phyloP scores from a whole-genome alignment of 1,140 invertebrate species.

The Lasioglossum baleicum region DNA sequence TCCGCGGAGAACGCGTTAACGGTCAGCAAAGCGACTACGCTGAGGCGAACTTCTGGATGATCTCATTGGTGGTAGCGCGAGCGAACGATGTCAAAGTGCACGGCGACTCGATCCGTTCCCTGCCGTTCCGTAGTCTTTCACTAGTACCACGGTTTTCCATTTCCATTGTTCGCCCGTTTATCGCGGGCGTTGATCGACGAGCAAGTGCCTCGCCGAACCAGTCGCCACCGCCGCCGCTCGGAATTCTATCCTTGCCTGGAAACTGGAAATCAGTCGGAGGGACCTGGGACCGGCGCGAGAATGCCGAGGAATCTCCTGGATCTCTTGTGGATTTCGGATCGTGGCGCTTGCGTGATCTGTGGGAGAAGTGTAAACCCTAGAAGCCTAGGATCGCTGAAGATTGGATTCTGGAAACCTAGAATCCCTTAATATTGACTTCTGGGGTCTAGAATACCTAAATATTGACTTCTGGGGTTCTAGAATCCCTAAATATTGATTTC shows the following conservation, averaged over 20 bases:
- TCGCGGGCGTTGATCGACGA: not conserved
- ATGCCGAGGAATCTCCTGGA: no score
- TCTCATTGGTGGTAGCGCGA: slow-evolving; percentile 44
- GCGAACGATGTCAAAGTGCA: slow-evolving; percentile 52
- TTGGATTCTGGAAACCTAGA: no score
- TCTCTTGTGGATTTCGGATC: no score
- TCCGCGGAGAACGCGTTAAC: slow-evolving; percentile 42
- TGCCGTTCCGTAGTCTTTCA: not conserved
- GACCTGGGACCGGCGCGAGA: no score
- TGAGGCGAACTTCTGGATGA: slow-evolving; percentile 49
- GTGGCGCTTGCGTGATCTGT: no score
- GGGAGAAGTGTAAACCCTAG: no score
- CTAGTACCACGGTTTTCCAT: not conserved
- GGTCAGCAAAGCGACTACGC: slow-evolving; percentile 30
- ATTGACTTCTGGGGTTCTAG: no score
- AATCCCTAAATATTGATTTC: no score
- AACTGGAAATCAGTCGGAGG: not conserved
- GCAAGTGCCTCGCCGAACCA: not conserved
- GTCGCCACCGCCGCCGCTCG: no score
- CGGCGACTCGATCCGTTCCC: not conserved
- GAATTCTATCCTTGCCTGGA: not conserved
- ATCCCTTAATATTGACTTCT: no score
- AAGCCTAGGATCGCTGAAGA: no score
- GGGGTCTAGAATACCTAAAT: no score
- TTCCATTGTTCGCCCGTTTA: not conserved